These are phyloP conservation scores for Ranitomeya imitator DNA, from an alignment of 2,113 vertebrate genomes.

Conservation along the genomic window DNA sequence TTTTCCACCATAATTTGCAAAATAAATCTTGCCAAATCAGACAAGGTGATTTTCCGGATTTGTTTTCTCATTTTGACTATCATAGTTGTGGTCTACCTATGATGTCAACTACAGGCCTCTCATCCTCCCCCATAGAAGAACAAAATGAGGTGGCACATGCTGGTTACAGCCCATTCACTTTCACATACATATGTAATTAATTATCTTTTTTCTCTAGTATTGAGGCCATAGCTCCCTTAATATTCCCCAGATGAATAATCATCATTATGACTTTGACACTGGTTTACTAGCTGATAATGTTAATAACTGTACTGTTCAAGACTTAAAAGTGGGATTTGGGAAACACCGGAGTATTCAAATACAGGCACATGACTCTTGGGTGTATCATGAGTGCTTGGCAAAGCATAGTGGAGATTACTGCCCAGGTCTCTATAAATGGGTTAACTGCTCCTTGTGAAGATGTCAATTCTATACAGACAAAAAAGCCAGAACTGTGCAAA, in stretches of 20 bases:
- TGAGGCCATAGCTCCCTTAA: background rate
- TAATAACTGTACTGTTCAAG: background rate
- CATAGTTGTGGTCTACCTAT: too few species aligned
- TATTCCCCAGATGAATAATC: background rate
- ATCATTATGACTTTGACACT: background rate
- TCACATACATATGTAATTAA: background rate
- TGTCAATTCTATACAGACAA: conserved; percentile 36
- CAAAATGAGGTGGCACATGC: too few species aligned
- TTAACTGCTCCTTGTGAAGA: conserved; percentile 41
- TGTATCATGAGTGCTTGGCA: conserved; percentile 29
- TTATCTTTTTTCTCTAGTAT: background rate
- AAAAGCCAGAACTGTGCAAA: conserved; percentile 38
- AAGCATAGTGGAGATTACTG: background rate
- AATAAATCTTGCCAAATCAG: too few species aligned
- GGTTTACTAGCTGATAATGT: background rate
- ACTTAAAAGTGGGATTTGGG: background rate
- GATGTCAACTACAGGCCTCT: too few species aligned
- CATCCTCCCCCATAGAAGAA: too few species aligned
- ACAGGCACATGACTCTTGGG: conserved; percentile 35
- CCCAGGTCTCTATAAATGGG: conserved; percentile 33
- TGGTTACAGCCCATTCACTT: too few species aligned
- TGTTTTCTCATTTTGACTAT: too few species aligned
- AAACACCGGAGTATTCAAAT: conserved; percentile 24
- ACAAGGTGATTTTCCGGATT: too few species aligned
- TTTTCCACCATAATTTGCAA: too few species aligned